Evolutionary conservation across 2,888 invertebrate species (phyloP).

Genomic region (Deilephila elpenor): DNA sequence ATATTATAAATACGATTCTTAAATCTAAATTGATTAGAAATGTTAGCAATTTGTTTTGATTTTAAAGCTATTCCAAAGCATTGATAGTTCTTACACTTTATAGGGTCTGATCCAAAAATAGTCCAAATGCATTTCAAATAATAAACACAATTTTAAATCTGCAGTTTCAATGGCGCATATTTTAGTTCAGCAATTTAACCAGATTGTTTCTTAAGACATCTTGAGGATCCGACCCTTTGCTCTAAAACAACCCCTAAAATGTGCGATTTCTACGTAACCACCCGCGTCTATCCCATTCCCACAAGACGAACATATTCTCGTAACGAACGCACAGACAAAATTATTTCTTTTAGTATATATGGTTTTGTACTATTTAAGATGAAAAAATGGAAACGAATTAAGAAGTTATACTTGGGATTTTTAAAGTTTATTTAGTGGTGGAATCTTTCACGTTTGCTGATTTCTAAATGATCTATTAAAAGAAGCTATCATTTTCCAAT

Average conservation of each 20-base stretch:
- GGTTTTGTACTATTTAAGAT: slow-evolving; percentile 30
- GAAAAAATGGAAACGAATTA: slow-evolving; percentile 24
- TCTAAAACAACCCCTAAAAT: not conserved
- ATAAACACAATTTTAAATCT: no score
- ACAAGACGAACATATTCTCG: slow-evolving; percentile 36
- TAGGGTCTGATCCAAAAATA: not conserved
- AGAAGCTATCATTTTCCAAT: no score
- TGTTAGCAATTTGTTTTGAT: no score
- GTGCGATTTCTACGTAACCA: slow-evolving; percentile 17
- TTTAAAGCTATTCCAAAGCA: not conserved
- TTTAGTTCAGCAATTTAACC: not conserved
- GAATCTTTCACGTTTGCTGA: slow-evolving; percentile 4
- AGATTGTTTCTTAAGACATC: not conserved
- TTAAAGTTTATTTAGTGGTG: slow-evolving; percentile 16
- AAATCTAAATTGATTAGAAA: no score
- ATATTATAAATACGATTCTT: no score
- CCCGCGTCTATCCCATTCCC: not conserved
- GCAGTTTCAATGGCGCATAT: not conserved
- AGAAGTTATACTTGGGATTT: slow-evolving; percentile 8
- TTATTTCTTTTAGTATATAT: slow-evolving; percentile 38
- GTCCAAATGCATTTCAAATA: no score
- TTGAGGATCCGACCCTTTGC: not conserved
- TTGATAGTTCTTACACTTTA: not conserved
- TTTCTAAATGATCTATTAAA: not conserved
- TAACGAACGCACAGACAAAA: slow-evolving; percentile 41